Base-by-base conservation (phyloP, 2,888 invertebrate genomes). In the Morinoia aosen region DNA sequence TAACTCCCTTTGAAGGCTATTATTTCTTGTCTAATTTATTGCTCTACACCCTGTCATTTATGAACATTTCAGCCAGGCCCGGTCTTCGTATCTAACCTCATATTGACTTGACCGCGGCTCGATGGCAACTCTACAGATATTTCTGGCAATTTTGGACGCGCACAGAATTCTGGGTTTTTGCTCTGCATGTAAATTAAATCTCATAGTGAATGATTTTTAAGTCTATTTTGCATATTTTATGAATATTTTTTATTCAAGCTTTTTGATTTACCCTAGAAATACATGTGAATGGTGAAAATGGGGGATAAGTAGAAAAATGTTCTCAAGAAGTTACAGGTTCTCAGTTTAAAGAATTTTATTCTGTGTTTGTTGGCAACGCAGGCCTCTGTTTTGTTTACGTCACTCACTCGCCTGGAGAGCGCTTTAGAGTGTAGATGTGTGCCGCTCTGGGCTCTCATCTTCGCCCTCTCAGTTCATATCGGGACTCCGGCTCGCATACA, bases 1-100 rank as follows among this genome's bases (percentile, higher is more conserved):
- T 93, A 93, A 93, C 93, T 93, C 90, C 40, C 90, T 90, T 40
- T 90, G 88, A 90, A 90, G 90, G 93, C 93, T 93, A 93, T 93
- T 57, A 93, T 93, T 93, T 56, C 57, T 14, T 93, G 19, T 57
- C 48, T 93, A 93, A 93, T 93, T 57, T 57, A 93, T 93, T 93
- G 33, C 93, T 57, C 57, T 33, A 12, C 56, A 93, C 93, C 93
- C 93, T 57, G 93, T 93, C 93, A 93, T 93, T 57, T 93, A 7
- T 56, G 58, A 57, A 93, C 93, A 93, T 93, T 93, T 93, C 48
- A 88, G 88, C 25, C 33, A 8, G 48, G 25, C 91, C 56, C 57
- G 33, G 33, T 57, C 93, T 56, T 11, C 10, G 90, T 90, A 90
- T 90, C 90, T 90, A 39, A 25, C n/a, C 56, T 40, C 56, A 88